A percentile compares a stretch with the other conserved stretches of the same genome.
These are phyloP conservation scores for Synergus japonicus DNA, from an alignment of 2,888 invertebrate species.

Conservation along the genomic window DNA sequence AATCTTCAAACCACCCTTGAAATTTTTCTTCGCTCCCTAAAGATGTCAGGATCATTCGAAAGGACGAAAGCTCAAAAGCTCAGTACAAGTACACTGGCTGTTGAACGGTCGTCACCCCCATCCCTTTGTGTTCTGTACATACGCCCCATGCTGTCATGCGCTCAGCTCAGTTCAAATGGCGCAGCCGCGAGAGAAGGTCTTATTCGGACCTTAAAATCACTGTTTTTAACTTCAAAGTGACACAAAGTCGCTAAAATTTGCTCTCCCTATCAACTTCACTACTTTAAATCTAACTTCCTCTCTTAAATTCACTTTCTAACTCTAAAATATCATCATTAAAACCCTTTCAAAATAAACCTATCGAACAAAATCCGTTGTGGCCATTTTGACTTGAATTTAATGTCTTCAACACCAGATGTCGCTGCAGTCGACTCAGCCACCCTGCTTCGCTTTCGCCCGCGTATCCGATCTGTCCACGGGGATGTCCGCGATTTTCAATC, in stretches of 20 bases:
- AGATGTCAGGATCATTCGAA: background rate
- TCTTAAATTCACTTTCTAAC: background rate
- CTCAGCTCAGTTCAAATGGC: slow-evolving; percentile 54
- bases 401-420: slow-evolving; percentile 65
- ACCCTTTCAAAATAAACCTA: background rate
- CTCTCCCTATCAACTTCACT: background rate
- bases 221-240: slow-evolving; percentile 20
- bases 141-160: slow-evolving; percentile 54
- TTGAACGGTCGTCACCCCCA: slow-evolving; percentile 39
- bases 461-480: slow-evolving; percentile 23
- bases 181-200: slow-evolving; percentile 48
- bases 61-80: background rate
- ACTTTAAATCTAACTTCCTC: background rate
- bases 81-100: slow-evolving; percentile 16
- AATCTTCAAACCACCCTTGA: background rate
- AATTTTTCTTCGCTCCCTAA: background rate
- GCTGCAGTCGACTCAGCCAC: slow-evolving; percentile 65
- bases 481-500: slow-evolving; percentile 32
- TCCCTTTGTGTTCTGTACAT: slow-evolving; percentile 45
- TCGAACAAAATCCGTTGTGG: background rate
- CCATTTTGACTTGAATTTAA: background rate
- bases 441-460: slow-evolving; percentile 54
- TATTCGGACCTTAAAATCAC: background rate
- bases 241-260: background rate
- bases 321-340: background rate